Evolutionary conservation across 1,140 invertebrate species (phyloP).

Genomic region (Colletes latitarsis): DNA sequence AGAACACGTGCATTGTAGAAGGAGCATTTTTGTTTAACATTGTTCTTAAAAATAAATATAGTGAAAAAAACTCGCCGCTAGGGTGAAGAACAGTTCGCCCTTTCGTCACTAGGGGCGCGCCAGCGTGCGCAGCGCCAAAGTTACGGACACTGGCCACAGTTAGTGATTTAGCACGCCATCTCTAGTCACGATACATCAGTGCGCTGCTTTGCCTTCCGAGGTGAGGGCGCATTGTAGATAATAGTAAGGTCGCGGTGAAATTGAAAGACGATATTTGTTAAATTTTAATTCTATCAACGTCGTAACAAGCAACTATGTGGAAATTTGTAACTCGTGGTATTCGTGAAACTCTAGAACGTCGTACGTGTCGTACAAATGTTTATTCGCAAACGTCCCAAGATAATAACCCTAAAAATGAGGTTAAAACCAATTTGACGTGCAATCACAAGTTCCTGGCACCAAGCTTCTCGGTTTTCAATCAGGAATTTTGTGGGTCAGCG

Average conservation of each 20-base stretch:
- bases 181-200: background rate
- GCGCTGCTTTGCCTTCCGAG: background rate
- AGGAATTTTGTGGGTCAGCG: slow-evolving; percentile 56
- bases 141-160: too few species aligned
- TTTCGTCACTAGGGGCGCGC: too few species aligned
- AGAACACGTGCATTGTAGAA: too few species aligned
- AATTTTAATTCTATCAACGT: background rate
- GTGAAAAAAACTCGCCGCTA: too few species aligned
- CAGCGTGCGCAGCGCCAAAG: too few species aligned
- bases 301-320: slow-evolving; percentile 68
- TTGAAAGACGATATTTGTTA: background rate
- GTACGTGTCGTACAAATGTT: slow-evolving; percentile 71
- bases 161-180: too few species aligned
- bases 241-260: background rate
- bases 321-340: slow-evolving; percentile 72
- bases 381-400: slow-evolving; percentile 71
- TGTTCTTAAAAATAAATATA: too few species aligned
- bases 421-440: slow-evolving; percentile 56
- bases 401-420: slow-evolving; percentile 53
- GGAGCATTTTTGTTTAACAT: too few species aligned
- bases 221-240: background rate
- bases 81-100: too few species aligned
- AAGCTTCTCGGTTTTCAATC: slow-evolving; percentile 47
- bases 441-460: slow-evolving; percentile 60
- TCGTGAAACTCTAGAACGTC: slow-evolving; percentile 71